Evolutionary conservation across 30 jellyfish, hydroid and myxozoan species (phyloP).

Genomic region (Aurelia aurita): DNA sequence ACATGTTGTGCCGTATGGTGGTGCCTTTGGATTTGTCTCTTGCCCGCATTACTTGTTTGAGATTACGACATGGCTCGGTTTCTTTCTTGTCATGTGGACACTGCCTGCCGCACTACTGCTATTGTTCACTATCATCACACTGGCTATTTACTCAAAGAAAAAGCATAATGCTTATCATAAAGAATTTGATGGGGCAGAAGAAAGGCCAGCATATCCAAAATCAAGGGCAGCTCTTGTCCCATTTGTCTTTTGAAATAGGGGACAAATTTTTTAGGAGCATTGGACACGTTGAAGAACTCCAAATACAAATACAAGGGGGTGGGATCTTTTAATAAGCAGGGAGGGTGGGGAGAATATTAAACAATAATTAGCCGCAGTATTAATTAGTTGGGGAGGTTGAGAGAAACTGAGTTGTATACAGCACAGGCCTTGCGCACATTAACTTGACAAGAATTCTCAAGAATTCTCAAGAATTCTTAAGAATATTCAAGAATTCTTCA

Average conservation of each 20-base stretch:
- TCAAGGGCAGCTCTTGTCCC: slow-evolving; percentile 76
- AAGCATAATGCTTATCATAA: slow-evolving; percentile 69
- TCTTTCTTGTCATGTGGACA: slow-evolving; percentile 76
- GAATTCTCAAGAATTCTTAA: too few species aligned
- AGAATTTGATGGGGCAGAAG: slow-evolving; percentile 77
- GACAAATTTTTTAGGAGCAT: too few species aligned
- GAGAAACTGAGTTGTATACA: too few species aligned
- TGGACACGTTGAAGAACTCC: too few species aligned
- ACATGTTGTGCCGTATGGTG: slow-evolving; percentile 81
- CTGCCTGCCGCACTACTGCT: slow-evolving; percentile 66
- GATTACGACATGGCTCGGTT: slow-evolving; percentile 86
- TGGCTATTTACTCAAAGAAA: slow-evolving; percentile 66
- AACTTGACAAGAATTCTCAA: too few species aligned
- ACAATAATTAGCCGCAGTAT: too few species aligned
- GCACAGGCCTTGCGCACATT: too few species aligned
- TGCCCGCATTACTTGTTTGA: slow-evolving; percentile 93
- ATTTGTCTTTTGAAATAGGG: slow-evolving; percentile 48
- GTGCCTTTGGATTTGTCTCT: slow-evolving; percentile 41
- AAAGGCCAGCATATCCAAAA: slow-evolving; percentile 73
- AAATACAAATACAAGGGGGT: too few species aligned
- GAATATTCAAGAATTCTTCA: too few species aligned
- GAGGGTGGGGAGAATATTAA: too few species aligned
- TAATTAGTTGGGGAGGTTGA: too few species aligned
- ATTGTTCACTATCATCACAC: slow-evolving; percentile 70
- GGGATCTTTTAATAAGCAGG: too few species aligned